These are phyloP conservation scores for Delphinapterus leucas DNA, from an alignment of 2,113 vertebrate species.

Conservation along the genomic window DNA sequence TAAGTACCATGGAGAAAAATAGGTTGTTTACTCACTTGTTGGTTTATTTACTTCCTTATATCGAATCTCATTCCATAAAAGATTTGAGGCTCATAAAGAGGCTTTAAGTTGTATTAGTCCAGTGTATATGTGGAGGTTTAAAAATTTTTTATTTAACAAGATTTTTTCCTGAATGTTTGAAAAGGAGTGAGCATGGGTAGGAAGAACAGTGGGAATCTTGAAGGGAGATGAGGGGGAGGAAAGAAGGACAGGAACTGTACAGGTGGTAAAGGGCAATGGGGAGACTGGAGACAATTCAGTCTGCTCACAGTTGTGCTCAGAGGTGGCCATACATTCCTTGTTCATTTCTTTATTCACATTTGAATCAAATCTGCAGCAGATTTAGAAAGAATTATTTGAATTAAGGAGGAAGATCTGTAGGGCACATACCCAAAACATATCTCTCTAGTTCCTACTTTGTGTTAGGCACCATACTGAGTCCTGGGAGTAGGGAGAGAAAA, in stretches of 20 bases:
- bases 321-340: background rate
- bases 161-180: background rate
- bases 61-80: background rate
- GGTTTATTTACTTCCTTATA: background rate
- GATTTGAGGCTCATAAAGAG: background rate
- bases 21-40: background rate
- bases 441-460: background rate
- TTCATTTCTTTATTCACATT: background rate
- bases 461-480: background rate
- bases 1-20: background rate
- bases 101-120: background rate
- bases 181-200: background rate
- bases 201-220: background rate
- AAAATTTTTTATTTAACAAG: background rate
- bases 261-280: background rate
- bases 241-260: background rate
- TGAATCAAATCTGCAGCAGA: background rate
- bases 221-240: accelerated
- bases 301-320: background rate
- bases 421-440: background rate
- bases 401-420: background rate
- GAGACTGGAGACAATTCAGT: background rate
- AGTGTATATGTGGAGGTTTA: background rate
- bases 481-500: background rate
- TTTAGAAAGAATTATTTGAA: slow-evolving; percentile 6